Evolutionary conservation across 2,888 invertebrate species (phyloP).

Genomic region (Chouioia cunea): DNA sequence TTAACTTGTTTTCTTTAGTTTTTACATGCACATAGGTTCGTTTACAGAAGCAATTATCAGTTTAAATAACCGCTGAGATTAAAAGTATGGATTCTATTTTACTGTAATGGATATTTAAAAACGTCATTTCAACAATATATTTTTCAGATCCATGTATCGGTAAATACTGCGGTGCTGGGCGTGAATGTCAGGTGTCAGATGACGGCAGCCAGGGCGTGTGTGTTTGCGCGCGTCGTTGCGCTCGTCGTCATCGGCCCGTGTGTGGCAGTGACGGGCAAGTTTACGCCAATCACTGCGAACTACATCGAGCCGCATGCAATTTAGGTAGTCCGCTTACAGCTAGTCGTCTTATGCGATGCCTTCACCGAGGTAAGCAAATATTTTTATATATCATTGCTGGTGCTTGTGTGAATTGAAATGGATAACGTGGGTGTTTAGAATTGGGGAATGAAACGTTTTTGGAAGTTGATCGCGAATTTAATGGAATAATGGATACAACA

Average conservation of each 20-base stretch:
- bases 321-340: constrained; percentile 71
- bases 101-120: too few relatives aligned
- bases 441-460: too few relatives aligned
- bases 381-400: constrained; percentile 3
- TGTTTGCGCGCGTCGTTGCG: constrained; percentile 74
- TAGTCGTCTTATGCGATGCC: constrained; percentile 63
- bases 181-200: constrained; percentile 73
- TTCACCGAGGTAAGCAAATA: constrained; percentile 53
- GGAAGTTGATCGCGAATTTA: too few relatives aligned
- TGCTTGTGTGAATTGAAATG: not conserved
- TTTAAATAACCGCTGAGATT: too few relatives aligned
- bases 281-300: constrained; percentile 78
- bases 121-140: too few relatives aligned
- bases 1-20: too few relatives aligned
- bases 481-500: too few relatives aligned
- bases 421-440: too few relatives aligned
- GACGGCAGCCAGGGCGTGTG: constrained; percentile 72
- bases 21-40: too few relatives aligned
- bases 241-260: constrained; percentile 72
- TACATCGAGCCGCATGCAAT: constrained; percentile 76
- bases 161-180: constrained; percentile 76
- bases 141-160: constrained; percentile 73
- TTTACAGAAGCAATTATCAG: too few relatives aligned
- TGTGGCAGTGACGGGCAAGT: constrained; percentile 78
- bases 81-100: too few relatives aligned